Base-by-base conservation (phyloP, 2,113 vertebrate genomes). In the Asarcornis scutulata region DNA sequence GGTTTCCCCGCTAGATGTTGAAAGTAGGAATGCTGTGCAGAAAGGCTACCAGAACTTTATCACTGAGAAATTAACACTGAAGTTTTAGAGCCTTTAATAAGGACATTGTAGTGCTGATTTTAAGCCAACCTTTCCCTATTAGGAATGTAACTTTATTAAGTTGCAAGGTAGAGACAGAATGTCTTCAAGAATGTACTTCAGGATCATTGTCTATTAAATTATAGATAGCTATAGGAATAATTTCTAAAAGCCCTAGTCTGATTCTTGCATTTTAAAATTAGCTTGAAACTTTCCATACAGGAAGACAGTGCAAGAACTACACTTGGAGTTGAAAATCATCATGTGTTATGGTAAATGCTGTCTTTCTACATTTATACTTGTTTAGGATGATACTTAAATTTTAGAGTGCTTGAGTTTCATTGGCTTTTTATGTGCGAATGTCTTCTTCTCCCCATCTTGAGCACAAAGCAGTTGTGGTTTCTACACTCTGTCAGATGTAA, bases 401-500 rank as follows among this genome's bases (percentile, higher is more conserved):
- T 74, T 67, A 86, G 12, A 46, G 48, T 78, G 69, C 40, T 53
- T 83, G 38, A 58, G 50, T 81, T 52, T 86, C 64, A 4, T 50
- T 50, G 66, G 75, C 31, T 88, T 81, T 88, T 82, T 58, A 50
- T 4, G 3, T 74, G 58, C 9, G 46, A 56, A 53, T 76, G 48
- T 80, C 72, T 89, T 86, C 60, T 74, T 46, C 83, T 83, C 58
- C 15, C n/a, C n/a, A 42, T 69, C 75, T 68, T 32, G 29, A 59
- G 42, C 34, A 50, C 46, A 68, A 85, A 91, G 38, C 77, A 81
- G 73, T 77, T 88, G 94, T 88, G 89, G 84, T 96, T 97, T 98
- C 97, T 96, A 88, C 92, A 90, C 53, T 66, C 83, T 94, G 95
- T 97, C 96, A 97, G 87, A 96, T 73, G 83, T 58, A 97, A 85